Evolutionary conservation across 2,888 invertebrate genomes (phyloP).

Genomic region (Allygus modestus): DNA sequence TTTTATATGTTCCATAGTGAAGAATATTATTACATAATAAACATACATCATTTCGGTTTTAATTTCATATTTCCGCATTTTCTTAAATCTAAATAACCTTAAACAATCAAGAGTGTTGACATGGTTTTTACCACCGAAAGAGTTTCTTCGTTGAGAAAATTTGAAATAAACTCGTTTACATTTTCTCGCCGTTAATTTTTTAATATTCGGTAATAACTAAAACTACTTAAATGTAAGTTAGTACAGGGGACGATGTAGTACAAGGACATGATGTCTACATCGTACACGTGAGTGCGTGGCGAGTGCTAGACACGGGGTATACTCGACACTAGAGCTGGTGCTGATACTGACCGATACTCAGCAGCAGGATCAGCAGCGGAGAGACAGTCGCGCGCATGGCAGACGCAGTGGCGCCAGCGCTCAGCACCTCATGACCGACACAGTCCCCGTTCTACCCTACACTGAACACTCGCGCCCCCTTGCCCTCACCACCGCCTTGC

Average conservation of each 20-base stretch:
- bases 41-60: no score
- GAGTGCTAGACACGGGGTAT: conserved; percentile 28
- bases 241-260: background rate
- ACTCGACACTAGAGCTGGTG: conserved; percentile 8
- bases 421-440: background rate
- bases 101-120: no score
- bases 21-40: no score
- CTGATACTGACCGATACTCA: conserved; percentile 31
- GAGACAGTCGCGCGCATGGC: conserved; percentile 21
- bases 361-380: conserved; percentile 9
- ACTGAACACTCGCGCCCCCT: background rate
- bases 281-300: background rate
- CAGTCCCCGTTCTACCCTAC: background rate
- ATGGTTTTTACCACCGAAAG: no score
- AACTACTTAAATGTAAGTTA: no score
- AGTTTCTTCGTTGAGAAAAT: no score
- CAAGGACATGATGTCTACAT: background rate
- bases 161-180: no score
- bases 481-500: conserved; percentile 17
- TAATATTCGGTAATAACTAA: no score
- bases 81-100: no score
- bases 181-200: no score
- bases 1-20: no score
- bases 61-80: no score
- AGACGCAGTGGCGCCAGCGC: background rate